Base-by-base conservation (phyloP, 2,888 invertebrate species). In the Ennomos quercinarius region DNA sequence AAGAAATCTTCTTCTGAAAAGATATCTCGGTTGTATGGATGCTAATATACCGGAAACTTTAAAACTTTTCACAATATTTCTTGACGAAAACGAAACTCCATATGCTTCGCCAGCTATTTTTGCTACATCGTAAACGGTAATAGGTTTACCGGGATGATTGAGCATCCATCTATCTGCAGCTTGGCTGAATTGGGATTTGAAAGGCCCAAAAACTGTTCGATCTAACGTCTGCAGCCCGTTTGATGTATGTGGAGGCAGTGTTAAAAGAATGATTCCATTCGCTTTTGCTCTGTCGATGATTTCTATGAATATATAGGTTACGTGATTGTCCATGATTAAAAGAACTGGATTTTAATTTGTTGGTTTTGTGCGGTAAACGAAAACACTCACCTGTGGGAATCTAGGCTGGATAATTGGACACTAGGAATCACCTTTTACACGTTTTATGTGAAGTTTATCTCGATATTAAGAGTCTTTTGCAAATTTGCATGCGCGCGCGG, bases 271-370 rank as follows among this genome's bases (percentile, higher is more conserved):
- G 53, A 64, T 73, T 37, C 67, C 73, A 63, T 61, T 74, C 2
- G 71, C 49, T 62, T 47, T 41, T 53, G 73, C 68, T 47, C 67
- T 61, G 2, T 72, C 63, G 50, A 76, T 67, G 8, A 70, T 68
- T 2, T 71, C 68, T 48, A 76, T 68, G 10, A 71, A 69, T n/a
- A 77, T 66, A 63, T 78, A 79, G 2, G 71, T 74, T 78, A n/a
- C 76, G 48, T 79, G 78, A 52, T 77, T 77, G 57, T 80, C 77
- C 60, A 78, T 60, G 42, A 67, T 64, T 12, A 78, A 48, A 12
- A 79, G 57, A 43, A 69, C 68, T 39, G 64, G 61, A 47, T 56
- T 49, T 51, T 69, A 58, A 55, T 2, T 61, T 2, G 52, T 49
- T 17, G n/a, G n/a, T n/a, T n/a, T n/a, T n/a, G n/a, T n/a, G n/a